These are phyloP conservation scores for Lasioglossum villosulum DNA, from an alignment of 2,888 invertebrate species.

Conservation along the genomic window DNA sequence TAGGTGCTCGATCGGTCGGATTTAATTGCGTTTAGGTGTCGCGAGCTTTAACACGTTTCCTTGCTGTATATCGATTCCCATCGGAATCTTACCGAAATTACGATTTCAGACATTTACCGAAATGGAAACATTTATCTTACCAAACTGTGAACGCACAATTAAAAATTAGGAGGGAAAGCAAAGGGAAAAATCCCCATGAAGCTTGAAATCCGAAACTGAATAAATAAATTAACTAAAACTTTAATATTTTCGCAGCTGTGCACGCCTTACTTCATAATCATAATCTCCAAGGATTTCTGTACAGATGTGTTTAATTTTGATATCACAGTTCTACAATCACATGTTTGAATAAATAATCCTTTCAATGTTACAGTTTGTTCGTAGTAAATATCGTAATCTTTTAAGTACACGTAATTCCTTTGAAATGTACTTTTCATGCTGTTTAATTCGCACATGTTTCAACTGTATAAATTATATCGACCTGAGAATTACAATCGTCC, in stretches of 20 bases:
- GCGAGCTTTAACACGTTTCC: background rate
- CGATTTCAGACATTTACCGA: background rate
- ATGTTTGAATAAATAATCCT: background rate
- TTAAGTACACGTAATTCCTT: background rate
- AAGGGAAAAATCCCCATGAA: background rate
- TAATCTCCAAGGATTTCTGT: background rate
- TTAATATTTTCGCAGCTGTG: background rate
- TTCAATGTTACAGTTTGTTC: background rate
- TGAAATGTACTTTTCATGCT: background rate
- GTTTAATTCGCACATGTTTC: background rate
- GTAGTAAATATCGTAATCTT: background rate
- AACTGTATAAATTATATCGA: background rate
- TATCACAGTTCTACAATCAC: background rate
- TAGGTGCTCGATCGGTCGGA: slow-evolving; percentile 47
- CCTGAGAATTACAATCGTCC: background rate
- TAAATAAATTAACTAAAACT: background rate
- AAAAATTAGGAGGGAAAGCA: background rate
- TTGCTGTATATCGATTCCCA: background rate
- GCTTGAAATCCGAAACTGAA: background rate
- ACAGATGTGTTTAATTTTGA: background rate
- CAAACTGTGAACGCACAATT: background rate
- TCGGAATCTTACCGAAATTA: background rate
- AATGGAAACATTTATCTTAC: background rate
- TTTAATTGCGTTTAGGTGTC: slow-evolving; percentile 55
- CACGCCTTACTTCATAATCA: background rate